Evolutionary conservation across 2,113 vertebrate species (phyloP), one percentile per base, ranked within the genome.

Genomic region (Phocoena sinus): DNA sequence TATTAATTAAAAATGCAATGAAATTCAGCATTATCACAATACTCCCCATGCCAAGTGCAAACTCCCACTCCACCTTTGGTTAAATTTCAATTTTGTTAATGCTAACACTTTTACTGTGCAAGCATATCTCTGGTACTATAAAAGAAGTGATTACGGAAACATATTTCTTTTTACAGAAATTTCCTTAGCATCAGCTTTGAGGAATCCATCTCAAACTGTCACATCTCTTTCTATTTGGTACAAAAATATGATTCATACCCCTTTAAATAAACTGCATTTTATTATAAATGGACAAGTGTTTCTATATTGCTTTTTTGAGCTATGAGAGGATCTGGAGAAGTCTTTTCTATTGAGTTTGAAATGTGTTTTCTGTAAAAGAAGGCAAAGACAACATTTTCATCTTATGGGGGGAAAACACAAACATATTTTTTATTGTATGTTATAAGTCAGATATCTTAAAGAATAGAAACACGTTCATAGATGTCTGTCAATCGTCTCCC

Each of bases 251-350:
- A 97, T 96, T 91, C 60, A 93, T 95, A 90, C 80, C 53, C 28
- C 70, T 95, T 97, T 94, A 95, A 85, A 89, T 88, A 96, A 97
- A 95, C 25, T 84, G 25, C 31, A 92, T 93, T 89, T 8, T 26
- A 92, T 93, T 96, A 95, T 96, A 96, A 97, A 89, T 96, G 60
- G 60, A 87, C 92, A 9, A 7, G 21, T 90, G 44, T 87, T 97
- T 90, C 90, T 83, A 84, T 91, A 65, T 94, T 44, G 58, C 14
- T 89, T 84, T 92, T 94, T 73, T 96, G 38, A 94, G 44, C 58
- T 93, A 58, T 76, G 67, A 56, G 13, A 84, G 8, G 10, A 96
- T 96, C 17, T 41, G 41, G 41, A 95, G 74, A 76, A 67, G 58
- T 18, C 65, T 74, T 97, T 95, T 93, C 14, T 31, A 70, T 41